Base-by-base conservation (phyloP, 2,113 vertebrate genomes). In the Megaleporinus macrocephalus region DNA sequence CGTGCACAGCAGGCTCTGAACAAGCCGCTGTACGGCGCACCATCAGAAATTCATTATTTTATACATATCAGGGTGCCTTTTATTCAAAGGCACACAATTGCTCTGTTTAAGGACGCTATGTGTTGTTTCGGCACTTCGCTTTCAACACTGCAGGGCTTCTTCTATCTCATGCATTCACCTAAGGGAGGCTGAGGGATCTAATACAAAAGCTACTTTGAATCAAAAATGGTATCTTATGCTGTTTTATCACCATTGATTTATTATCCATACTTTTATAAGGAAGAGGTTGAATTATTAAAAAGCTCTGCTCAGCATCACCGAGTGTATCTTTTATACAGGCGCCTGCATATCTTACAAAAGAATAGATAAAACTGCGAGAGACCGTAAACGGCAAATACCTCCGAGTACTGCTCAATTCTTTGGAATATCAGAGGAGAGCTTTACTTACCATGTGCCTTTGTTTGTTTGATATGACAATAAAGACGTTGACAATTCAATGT, bases 121-220 rank as follows among this genome's bases (percentile, higher is more conserved):
- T 63, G 74, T 83, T 77, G 81, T 83, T 59, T 36, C 55, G n/a
- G 63, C 26, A 33, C 75, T 84, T 15, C 57, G 70, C 83, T 87
- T 73, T 82, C 66, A 59, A 62, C 86, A 49, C 91, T 15, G 83
- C 81, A 74, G 91, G 87, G 89, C 89, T 90, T 81, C 80, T 29
- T 83, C 89, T 86, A 89, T 84, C 87, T 88, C 90, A 88, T 90
- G 86, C 87, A 88, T 90, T 90, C 79, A 89, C 89, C 90, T 89
- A 91, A 89, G 83, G 78, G 79, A 84, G 51, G 29, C 86, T 88
- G 84, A 90, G 88, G 88, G 85, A 88, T 81, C 88, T 84, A 26
- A 87, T 88, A 92, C 92, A 93, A 92, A 91, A 92, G 89, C 87
- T 89, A 90, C 89, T 92, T 92, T 91, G 91, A 93, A 92, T 92